Evolutionary conservation across 2,797 vertebrate species (phyloP), one percentile per base, ranked within the genome.

Genomic region (Hydrolagus colliei): DNA sequence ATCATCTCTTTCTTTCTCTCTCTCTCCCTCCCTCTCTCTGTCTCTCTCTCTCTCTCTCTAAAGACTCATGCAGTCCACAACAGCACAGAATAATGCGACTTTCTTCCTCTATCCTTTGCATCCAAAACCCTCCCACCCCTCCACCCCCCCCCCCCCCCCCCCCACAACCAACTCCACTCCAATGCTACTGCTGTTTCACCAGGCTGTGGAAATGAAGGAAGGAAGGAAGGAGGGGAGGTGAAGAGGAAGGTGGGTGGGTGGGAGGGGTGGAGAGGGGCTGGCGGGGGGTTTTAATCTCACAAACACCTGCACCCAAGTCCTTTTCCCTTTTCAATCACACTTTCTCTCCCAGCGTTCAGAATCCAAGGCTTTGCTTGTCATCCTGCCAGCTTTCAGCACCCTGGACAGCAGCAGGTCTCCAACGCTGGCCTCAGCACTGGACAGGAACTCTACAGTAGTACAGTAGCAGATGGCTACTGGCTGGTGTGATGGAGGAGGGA

Each of bases 121-220:
- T 52, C 41, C 41, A 52, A 6, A 27, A 27, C 27, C 27, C 27
- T 27, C 27, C 41, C 87, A 89, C 88, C 90, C 89, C 90, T 90
- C 87, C 89, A 89, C 90, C 88, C 89, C 90, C 92, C 89, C 89
- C 90, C 90, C 87, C 89, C 89, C 90, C 88, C 89, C 90, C 92
- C 89, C 88, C 88, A 89, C 87, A 90, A 90, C 87, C 89, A 89
- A 90, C 91, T 90, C 85, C 87, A 90, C 89, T 90, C 89, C 90
- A 87, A 92, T 91, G 89, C 91, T 91, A 92, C 92, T 93, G 94
- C 94, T 93, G 91, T 92, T 92, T 91, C 89, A 91, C 89, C 71
- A 88, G 90, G 91, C 91, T 94, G 93, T 92, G 20, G 79, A 20
- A 41, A 84, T 9, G 67, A 65, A 27, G 62, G 32, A 80, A 9